Percentiles rank a stretch among this genome's conserved stretches.
These are phyloP conservation scores for Drosophila novamexicana DNA, from an alignment of 1,140 invertebrate genomes.

Conservation along the genomic window DNA sequence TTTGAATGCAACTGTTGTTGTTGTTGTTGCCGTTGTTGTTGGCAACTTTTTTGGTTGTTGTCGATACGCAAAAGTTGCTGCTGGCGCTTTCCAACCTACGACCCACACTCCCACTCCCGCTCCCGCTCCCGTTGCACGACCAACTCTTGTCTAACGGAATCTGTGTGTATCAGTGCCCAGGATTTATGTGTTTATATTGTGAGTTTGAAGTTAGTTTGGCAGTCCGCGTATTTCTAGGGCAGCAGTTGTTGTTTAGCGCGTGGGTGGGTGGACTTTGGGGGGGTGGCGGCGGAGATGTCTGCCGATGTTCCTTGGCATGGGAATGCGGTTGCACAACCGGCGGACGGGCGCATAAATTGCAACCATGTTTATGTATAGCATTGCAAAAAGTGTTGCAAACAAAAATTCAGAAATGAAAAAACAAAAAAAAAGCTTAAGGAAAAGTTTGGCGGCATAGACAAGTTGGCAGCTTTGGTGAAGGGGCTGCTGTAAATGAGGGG, in stretches of 20 bases:
- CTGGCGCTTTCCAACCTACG: slow-evolving; percentile 34
- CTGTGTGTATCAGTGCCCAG: slow-evolving; percentile 53
- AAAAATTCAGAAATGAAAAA: neutral
- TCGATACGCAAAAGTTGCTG: slow-evolving; percentile 41
- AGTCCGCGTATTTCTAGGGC: slow-evolving; percentile 42
- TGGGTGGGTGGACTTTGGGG: neutral
- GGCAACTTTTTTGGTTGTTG: slow-evolving; percentile 17
- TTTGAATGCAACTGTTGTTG: slow-evolving; percentile 40
- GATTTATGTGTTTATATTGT: slow-evolving; percentile 60
- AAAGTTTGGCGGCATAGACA: slow-evolving; percentile 40
- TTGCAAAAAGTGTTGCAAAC: slow-evolving; percentile 31
- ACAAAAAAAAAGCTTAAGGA: slow-evolving; percentile 7
- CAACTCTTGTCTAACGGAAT: slow-evolving; percentile 40
- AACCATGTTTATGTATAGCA: slow-evolving; percentile 56
- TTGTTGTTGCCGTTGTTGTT: slow-evolving; percentile 2
- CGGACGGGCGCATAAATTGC: slow-evolving; percentile 67
- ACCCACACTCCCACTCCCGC: neutral
- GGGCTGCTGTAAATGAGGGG: no score
- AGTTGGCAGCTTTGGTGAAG: slow-evolving; percentile 35
- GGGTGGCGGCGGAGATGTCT: slow-evolving; percentile 40
- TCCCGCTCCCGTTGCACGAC: neutral
- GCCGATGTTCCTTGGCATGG: slow-evolving; percentile 24
- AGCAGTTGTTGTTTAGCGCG: slow-evolving; percentile 9
- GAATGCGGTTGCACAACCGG: slow-evolving; percentile 61
- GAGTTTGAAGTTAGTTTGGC: slow-evolving; percentile 63